These are phyloP conservation scores for Typhlichthys eigenmanni DNA, from an alignment of 2,797 vertebrate genomes.

Conservation along the genomic window DNA sequence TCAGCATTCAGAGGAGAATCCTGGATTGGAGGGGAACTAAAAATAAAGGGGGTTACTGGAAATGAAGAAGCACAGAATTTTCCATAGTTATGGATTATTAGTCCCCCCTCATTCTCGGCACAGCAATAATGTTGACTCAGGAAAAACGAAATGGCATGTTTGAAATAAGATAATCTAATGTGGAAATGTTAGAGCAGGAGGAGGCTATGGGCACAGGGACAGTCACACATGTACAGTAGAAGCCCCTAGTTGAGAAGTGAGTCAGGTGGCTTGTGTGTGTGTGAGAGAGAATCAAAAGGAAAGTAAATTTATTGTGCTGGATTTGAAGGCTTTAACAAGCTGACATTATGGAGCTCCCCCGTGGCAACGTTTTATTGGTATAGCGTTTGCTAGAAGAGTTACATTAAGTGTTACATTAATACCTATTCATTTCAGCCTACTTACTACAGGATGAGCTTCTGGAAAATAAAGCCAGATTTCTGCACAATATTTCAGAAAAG, in stretches of 20 bases:
- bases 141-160: constrained; percentile 52
- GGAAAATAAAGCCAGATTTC: background rate
- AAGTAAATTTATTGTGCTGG: constrained; percentile 6
- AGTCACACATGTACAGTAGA: constrained; percentile 29
- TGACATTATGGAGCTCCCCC: constrained; percentile 24
- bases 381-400: background rate
- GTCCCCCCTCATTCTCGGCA: constrained; percentile 50
- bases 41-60: constrained; percentile 60
- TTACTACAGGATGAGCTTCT: background rate
- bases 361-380: constrained; percentile 23
- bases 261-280: constrained; percentile 29
- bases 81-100: constrained; percentile 67
- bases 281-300: constrained; percentile 8
- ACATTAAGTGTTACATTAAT: no score
- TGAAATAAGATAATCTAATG: constrained; percentile 48
- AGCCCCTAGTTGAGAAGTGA: constrained; percentile 17
- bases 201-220: constrained; percentile 32
- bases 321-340: constrained; percentile 31
- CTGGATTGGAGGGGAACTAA: constrained; percentile 73
- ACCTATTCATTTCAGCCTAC: background rate
- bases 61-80: constrained; percentile 61
- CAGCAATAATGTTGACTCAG: constrained; percentile 57
- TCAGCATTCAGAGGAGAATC: constrained; percentile 80
- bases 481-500: constrained; percentile 6
- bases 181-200: constrained; percentile 53